Evolutionary conservation across 2,113 vertebrate species (phyloP).

Genomic region (Thinocorus orbignyianus): DNA sequence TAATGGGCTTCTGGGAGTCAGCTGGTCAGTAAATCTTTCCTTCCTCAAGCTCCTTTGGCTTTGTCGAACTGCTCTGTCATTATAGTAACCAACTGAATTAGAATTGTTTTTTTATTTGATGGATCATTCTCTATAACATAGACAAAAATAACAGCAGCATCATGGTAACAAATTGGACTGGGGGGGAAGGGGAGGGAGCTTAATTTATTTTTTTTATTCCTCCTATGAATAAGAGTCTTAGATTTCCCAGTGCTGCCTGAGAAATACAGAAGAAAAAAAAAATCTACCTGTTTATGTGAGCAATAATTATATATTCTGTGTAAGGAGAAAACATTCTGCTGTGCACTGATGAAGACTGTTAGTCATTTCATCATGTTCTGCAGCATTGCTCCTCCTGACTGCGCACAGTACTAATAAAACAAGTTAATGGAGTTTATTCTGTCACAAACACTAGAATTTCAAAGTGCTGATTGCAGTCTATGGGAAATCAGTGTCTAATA

Average conservation of each 20-base stretch:
- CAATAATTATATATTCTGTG: slow-evolving; percentile 76
- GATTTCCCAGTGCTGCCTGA: slow-evolving; percentile 35
- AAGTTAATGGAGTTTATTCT: slow-evolving; percentile 83
- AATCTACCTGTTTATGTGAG: slow-evolving; percentile 68
- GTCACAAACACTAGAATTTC: slow-evolving; percentile 74
- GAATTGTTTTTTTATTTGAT: slow-evolving; percentile 8
- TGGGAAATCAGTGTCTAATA: slow-evolving; percentile 66
- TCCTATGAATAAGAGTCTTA: slow-evolving; percentile 29
- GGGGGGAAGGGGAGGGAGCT: not conserved
- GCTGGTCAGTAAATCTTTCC: slow-evolving; percentile 65
- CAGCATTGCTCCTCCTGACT: slow-evolving; percentile 76
- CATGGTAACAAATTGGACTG: slow-evolving; percentile 25
- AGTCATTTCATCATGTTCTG: slow-evolving; percentile 76
- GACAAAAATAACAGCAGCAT: slow-evolving; percentile 13
- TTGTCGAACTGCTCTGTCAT: slow-evolving; percentile 54
- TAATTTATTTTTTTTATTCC: slow-evolving; percentile 53
- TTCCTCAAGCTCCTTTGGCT: slow-evolving; percentile 1
- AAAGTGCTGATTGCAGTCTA: slow-evolving; percentile 71
- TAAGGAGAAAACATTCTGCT: slow-evolving; percentile 69
- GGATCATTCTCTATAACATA: not conserved
- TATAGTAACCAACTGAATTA: slow-evolving; percentile 35
- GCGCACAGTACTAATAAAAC: slow-evolving; percentile 76
- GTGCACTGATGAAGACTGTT: slow-evolving; percentile 70
- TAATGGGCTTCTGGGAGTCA: slow-evolving; percentile 47
- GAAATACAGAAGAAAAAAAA: slow-evolving; percentile 49